These are phyloP conservation scores for Pelecanoides urinatrix DNA, from an alignment of 2,113 vertebrate species.

Conservation along the genomic window DNA sequence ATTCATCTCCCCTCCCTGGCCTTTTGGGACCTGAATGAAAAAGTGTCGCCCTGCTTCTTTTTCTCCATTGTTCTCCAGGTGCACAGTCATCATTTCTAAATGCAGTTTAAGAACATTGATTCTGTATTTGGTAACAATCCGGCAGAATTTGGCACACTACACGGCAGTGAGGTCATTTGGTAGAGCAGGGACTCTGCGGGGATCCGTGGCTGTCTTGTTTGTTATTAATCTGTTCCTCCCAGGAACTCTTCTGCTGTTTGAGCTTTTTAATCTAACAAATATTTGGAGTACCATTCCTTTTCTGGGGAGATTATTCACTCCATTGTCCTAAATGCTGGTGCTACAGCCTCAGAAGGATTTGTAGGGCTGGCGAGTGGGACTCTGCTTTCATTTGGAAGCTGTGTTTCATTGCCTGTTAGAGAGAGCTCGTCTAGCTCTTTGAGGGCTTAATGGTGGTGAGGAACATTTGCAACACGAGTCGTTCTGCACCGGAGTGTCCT, in stretches of 20 bases:
- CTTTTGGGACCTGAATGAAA: not conserved
- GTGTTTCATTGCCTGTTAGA: not conserved
- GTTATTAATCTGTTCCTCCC: not conserved
- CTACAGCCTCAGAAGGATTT: not conserved
- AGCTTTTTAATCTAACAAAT: not conserved
- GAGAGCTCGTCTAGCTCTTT: not conserved
- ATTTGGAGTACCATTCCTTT: constrained; percentile 21
- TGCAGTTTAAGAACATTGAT: not conserved
- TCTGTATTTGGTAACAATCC: constrained; percentile 32
- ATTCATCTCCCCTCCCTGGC: not conserved
- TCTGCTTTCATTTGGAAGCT: not conserved
- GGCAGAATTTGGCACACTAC: not conserved
- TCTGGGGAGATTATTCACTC: not conserved
- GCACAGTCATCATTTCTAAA: not conserved
- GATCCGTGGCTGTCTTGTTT: not conserved
- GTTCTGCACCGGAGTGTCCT: not conserved
- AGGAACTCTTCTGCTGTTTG: not conserved
- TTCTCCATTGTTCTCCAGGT: not conserved
- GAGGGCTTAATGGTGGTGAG: not conserved
- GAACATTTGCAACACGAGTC: not conserved
- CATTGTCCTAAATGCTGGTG: not conserved
- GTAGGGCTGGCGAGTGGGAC: not conserved
- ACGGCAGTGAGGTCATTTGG: not conserved
- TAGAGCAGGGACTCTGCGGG: not conserved
- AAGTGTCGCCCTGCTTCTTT: not conserved